Conservation (phyloP, 2,888 invertebrate species). For the Tridacna gigas region DNA sequence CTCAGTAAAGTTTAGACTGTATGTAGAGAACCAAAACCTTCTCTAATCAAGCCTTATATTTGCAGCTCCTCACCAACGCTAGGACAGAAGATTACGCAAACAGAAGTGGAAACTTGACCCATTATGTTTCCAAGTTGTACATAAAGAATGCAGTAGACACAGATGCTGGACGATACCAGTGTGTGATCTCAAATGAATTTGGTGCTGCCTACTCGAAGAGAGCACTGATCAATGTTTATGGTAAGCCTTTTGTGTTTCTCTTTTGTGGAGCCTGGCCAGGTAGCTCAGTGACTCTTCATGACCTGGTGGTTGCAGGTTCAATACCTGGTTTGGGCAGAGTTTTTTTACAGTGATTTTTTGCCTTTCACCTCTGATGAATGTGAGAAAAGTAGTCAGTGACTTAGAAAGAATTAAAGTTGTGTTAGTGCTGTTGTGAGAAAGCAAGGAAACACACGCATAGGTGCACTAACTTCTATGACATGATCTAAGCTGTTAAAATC, state of each 20-base stretch:
- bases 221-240: conserved; percentile 93
- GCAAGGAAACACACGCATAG: too few species aligned
- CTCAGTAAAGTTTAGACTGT: too few species aligned
- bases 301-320: background rate
- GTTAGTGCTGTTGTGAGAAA: too few species aligned
- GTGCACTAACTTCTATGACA: too few species aligned
- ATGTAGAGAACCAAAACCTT: too few species aligned
- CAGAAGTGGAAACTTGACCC: conserved; percentile 75
- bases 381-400: too few species aligned
- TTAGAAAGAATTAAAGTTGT: too few species aligned
- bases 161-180: conserved; percentile 96
- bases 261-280: background rate
- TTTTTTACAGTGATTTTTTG: too few species aligned
- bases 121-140: conserved; percentile 89
- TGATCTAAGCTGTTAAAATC: too few species aligned
- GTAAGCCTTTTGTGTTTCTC: conserved; percentile 83
- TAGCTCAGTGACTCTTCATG: background rate
- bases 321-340: too few species aligned
- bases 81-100: conserved; percentile 53
- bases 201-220: conserved; percentile 95
- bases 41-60: background rate
- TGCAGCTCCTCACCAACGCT: conserved; percentile 67
- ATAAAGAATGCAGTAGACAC: conserved; percentile 91
- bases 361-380: too few species aligned
- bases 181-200: conserved; percentile 94